Evolutionary conservation across 35 echinoderm and acorn worm genomes (phyloP).

Genomic region (Heliocidaris tuberculata): DNA sequence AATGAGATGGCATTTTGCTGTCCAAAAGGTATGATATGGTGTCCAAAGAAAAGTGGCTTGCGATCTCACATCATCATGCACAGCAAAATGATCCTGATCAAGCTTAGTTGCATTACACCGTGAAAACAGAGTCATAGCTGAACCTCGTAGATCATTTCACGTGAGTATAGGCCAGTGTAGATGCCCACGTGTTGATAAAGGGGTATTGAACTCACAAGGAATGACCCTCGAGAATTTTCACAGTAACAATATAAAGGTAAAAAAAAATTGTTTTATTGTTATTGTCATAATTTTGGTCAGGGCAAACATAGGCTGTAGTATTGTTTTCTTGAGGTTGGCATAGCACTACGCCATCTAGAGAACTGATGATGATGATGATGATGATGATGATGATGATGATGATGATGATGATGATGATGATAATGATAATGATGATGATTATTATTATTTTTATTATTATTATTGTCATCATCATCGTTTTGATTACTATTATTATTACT

Average conservation of each 20-base stretch:
- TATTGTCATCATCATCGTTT: no score
- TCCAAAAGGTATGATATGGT: background rate
- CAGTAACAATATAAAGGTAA: background rate
- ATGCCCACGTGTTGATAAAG: background rate
- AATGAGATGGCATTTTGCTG: background rate
- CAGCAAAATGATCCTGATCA: background rate
- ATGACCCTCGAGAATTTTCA: background rate
- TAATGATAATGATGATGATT: no score
- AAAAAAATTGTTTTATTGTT: background rate
- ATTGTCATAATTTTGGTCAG: background rate
- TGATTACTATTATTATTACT: no score
- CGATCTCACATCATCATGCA: no score
- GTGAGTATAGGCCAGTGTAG: background rate
- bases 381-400: no score
- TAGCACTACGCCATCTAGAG: background rate
- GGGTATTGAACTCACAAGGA: background rate
- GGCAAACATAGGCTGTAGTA: no score
- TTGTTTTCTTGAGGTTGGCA: background rate
- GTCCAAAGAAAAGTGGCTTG: background rate
- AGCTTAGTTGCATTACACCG: background rate
- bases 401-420: no score
- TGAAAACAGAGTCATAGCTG: background rate
- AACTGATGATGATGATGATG: no score
- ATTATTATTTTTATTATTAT: no score
- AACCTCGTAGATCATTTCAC: background rate